Percentiles rank a stretch among this genome's conserved stretches.
These are phyloP conservation scores for Cheilosia vulpina DNA, from an alignment of 2,888 invertebrate genomes.

Conservation along the genomic window DNA sequence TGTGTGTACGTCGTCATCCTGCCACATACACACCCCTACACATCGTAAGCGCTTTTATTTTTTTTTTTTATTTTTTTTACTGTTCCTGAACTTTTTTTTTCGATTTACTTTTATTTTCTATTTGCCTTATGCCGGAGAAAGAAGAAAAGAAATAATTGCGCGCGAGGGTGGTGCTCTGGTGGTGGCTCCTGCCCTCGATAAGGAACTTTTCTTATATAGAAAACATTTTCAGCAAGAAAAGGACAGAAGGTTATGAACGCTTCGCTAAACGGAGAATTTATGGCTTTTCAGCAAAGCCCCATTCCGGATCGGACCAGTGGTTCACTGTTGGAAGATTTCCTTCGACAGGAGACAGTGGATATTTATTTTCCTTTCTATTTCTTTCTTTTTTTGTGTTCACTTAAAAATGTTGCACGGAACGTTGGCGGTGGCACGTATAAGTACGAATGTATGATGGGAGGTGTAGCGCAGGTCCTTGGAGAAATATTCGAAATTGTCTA, in stretches of 20 bases:
- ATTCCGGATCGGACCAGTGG: slow-evolving; percentile 65
- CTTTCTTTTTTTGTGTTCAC: slow-evolving; percentile 7
- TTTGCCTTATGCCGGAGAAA: slow-evolving; percentile 57
- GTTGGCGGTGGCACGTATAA: slow-evolving; percentile 37
- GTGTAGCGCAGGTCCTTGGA: slow-evolving; percentile 65
- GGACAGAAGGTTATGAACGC: slow-evolving; percentile 76
- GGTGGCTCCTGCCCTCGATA: slow-evolving; percentile 55
- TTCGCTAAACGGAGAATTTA: slow-evolving; percentile 75
- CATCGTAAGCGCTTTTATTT: slow-evolving; percentile 43
- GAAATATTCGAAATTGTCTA: slow-evolving; percentile 71
- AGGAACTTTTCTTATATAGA: slow-evolving; percentile 64
- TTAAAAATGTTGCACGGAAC: slow-evolving; percentile 52
- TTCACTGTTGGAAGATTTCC: slow-evolving; percentile 62
- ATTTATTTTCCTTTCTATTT: slow-evolving; percentile 70
- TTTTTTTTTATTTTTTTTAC: background rate
- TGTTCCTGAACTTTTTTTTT: slow-evolving; percentile 36
- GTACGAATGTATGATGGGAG: slow-evolving; percentile 24
- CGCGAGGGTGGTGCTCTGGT: slow-evolving; percentile 22
- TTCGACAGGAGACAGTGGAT: slow-evolving; percentile 73
- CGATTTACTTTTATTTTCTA: slow-evolving; percentile 73
- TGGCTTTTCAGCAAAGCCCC: slow-evolving; percentile 74
- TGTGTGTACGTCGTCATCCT: slow-evolving; percentile 68
- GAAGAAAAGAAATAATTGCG: slow-evolving; percentile 51
- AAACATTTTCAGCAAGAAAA: slow-evolving; percentile 60
- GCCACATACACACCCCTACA: slow-evolving; percentile 69